Evolutionary conservation across 2,113 vertebrate genomes (phyloP).

Genomic region (Sarotherodon lohbergeri): DNA sequence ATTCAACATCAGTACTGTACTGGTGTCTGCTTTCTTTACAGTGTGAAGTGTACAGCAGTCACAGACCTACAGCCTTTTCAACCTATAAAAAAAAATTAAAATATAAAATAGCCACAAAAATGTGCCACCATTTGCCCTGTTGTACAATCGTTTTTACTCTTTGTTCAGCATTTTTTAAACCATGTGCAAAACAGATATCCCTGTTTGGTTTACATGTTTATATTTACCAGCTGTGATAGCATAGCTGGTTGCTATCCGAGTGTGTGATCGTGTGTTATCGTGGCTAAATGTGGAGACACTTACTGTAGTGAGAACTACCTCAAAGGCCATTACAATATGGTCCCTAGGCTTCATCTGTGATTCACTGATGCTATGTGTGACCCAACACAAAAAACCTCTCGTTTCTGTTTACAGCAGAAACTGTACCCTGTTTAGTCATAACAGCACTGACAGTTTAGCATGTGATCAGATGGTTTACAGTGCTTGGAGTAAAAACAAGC

Average conservation of each 20-base stretch:
- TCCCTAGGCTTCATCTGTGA: background rate
- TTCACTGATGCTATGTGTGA: background rate
- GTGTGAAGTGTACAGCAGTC: background rate
- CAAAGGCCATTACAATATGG: background rate
- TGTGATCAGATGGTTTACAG: background rate
- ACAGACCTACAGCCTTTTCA: background rate
- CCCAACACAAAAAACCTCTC: background rate
- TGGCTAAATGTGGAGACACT: background rate
- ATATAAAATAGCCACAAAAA: background rate
- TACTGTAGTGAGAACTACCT: background rate
- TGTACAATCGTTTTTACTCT: background rate
- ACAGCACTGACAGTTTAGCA: background rate
- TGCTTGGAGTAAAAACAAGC: background rate
- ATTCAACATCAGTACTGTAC: background rate
- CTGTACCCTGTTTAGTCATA: background rate
- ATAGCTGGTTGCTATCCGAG: background rate
- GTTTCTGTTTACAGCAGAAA: constrained; percentile 9
- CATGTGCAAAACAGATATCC: background rate
- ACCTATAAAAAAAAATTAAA: background rate
- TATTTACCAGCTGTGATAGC: background rate
- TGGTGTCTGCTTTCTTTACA: background rate
- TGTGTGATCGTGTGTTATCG: background rate
- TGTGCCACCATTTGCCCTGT: background rate
- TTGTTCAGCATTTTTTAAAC: background rate
- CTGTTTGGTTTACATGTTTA: background rate